Base-by-base conservation (phyloP, 2,113 vertebrate genomes). In the Pelodiscus sinensis region DNA sequence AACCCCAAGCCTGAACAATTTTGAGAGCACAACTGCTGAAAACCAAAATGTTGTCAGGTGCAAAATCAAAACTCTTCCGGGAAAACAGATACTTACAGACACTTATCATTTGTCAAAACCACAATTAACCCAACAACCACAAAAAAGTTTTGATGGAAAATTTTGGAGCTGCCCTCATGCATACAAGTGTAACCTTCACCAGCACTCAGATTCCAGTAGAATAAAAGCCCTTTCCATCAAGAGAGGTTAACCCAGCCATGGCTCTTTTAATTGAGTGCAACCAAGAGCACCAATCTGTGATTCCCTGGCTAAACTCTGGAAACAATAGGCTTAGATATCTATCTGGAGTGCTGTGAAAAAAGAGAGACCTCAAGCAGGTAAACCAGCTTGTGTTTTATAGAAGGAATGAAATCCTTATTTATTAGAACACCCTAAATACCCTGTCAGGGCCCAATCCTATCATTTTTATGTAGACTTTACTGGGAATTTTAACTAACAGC, bases 161-260 rank as follows among this genome's bases (percentile, higher is more conserved):
- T 71, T 84, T 88, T 89, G 89, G 79, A 78, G 84, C 65, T 38
- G 52, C 77, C 25, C 31, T 87, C 82, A 4, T 90, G 86, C 90
- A 91, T 85, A 92, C 93, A 93, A 94, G 91, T 65, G 25, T 78
- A 93, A 90, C 95, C 89, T 95, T 94, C 92, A 94, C 92, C 93
- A 93, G 54, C 77, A 94, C 50, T 71, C 88, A 44, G 71, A 90
- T 93, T 92, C 82, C 93, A 35, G 65, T 35, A 93, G 92, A 79
- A 82, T 85, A 81, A 93, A 96, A 93, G 91, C 77, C 85, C 84
- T 52, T 85, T 96, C 73, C 84, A 84, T 86, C 73, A 79, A 92
- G 79, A 91, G 85, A 56, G 91, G n/a, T 80, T 58, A 92, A 73
- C 58, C 35, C 87, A 88, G 96, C 58, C 86, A 77, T 62, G 25